Base-by-base conservation (phyloP, 1,140 invertebrate species). In the Penaeus indicus region DNA sequence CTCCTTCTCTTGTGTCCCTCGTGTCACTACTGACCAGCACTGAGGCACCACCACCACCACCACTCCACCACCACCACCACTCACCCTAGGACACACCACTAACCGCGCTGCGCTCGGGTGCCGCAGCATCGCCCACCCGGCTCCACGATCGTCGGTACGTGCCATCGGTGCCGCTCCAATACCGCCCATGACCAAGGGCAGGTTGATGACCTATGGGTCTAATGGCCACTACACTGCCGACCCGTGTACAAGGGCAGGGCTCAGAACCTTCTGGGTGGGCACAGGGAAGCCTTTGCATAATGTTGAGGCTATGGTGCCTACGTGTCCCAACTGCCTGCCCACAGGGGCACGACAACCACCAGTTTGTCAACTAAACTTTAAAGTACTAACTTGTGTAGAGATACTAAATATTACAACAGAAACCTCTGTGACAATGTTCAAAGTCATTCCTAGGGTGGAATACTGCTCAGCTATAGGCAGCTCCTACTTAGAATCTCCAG, bases 1-100 rank as follows among this genome's bases (percentile, higher is more conserved):
- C 88, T 89, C 88, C 88, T 89, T 89, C 88, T 89, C 88, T 89
- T 89, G 88, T 89, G 88, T 89, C 84, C 88, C 88, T 89, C 88
- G 88, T 89, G 88, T 89, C 84, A 89, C 88, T 89, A 89, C 88
- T 89, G 88, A 89, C 88, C 88, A 89, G 88, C 88, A 89, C 88
- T 89, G 88, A 89, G 88, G 88, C 88, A 89, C 88, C 88, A 85
- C 88, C 84, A 89, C 88, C 88, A 89, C 88, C 88, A 25, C 80
- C 77, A 89, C 83, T 69, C 62, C 84, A 77, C 85, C 82, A 80
- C 83, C 83, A 89, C 88, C 87, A 89, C 87, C 87, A 84, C 77
- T 85, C 82, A 84, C 88, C 88, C 88, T 89, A 89, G 88, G 88
- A 89, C 78, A 89, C 88, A 89, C 88, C 88, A 89, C 88, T 89